Evolutionary conservation across 2,797 vertebrate genomes (phyloP).

Genomic region (Eurystomus glaucurus): DNA sequence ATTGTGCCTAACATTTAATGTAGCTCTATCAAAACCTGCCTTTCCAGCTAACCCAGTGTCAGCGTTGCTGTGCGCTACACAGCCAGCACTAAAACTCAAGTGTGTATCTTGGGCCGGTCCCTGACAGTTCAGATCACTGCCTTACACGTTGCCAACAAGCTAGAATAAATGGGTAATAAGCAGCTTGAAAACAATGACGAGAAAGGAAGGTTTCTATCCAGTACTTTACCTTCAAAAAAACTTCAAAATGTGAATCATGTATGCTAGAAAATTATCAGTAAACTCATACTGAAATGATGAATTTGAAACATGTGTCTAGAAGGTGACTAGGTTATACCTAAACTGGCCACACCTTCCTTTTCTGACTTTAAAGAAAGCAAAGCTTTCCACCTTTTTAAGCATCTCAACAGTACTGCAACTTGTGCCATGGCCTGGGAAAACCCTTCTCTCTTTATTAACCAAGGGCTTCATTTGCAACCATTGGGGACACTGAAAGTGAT

Average conservation of each 20-base stretch:
- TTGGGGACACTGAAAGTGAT: not conserved
- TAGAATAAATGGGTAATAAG: not conserved
- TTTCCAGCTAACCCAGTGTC: not conserved
- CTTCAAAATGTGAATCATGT: accelerated
- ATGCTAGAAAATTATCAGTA: not conserved
- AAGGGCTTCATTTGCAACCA: not conserved
- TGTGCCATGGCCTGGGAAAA: not conserved
- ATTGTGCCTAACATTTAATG: not conserved
- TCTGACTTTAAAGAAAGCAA: not conserved
- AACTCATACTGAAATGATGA: not conserved
- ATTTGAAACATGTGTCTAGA: not conserved
- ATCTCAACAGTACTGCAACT: not conserved
- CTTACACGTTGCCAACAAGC: not conserved
- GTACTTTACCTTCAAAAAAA: not conserved
- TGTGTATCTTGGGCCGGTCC: not conserved
- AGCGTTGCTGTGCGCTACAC: not conserved
- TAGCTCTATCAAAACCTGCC: not conserved
- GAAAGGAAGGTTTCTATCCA: not conserved
- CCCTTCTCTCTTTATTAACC: not conserved
- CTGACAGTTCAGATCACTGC: not conserved
- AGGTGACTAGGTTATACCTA: not conserved
- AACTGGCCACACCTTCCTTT: not conserved
- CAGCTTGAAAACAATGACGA: not conserved
- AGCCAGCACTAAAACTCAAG: not conserved
- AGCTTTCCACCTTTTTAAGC: not conserved